These are phyloP conservation scores for Leptothorax acervorum DNA, from an alignment of 2,888 invertebrate genomes.

Conservation along the genomic window DNA sequence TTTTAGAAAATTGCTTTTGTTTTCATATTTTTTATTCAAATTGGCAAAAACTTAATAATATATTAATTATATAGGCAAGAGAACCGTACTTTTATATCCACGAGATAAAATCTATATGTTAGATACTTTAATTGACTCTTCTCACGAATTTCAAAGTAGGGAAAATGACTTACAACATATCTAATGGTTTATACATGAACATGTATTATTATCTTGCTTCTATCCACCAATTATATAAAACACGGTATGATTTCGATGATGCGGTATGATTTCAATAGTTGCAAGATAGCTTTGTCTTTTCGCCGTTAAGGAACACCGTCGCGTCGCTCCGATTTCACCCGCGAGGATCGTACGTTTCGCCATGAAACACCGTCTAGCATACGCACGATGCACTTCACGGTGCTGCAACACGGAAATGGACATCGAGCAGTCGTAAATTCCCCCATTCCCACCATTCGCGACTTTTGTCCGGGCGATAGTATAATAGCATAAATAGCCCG, in stretches of 20 bases:
- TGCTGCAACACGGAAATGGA: constrained; percentile 53
- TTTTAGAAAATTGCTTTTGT: background rate
- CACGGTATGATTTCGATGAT: background rate
- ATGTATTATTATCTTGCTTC: background rate
- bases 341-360: constrained; percentile 1
- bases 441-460: constrained; percentile 72
- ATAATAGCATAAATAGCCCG: constrained; percentile 77
- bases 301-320: background rate
- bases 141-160: background rate
- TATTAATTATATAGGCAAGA: background rate
- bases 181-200: background rate
- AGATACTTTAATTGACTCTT: background rate
- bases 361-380: background rate
- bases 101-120: background rate
- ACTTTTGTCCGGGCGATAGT: constrained; percentile 71
- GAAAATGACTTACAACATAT: background rate
- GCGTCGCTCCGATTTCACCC: constrained; percentile 36
- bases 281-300: background rate
- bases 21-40: background rate
- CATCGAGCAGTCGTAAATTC: constrained; percentile 59
- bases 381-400: constrained; percentile 35
- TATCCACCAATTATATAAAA: background rate
- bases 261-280: background rate
- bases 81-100: background rate
- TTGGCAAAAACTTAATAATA: background rate